phyloP scores from a whole-genome alignment of 2,888 invertebrate species.

The Hypsopygia costalis region DNA sequence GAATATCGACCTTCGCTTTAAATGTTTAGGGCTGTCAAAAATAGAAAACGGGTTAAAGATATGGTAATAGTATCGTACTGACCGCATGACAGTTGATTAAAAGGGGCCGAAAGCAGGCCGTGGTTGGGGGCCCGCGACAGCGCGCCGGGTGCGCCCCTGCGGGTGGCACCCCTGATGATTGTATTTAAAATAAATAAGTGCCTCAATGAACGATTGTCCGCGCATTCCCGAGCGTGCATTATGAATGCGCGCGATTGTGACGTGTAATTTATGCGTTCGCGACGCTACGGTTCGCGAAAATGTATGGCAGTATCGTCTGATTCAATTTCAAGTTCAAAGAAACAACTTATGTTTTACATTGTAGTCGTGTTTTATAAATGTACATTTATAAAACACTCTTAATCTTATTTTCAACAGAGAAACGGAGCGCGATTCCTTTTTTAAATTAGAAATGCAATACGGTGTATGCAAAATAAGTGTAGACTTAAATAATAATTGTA shows the following conservation, averaged over 20 bases:
- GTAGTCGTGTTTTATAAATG: not conserved
- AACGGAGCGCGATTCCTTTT: no score
- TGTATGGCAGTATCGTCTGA: constrained; percentile 4
- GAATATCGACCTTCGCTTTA: constrained; percentile 23
- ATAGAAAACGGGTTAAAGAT: constrained; percentile 8
- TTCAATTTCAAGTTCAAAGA: constrained; percentile 6
- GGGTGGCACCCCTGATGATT: constrained; percentile 76
- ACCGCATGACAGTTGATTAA: constrained; percentile 78
- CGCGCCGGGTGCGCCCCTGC: constrained; percentile 66
- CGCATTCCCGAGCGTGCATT: constrained; percentile 57
- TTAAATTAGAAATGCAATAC: no score
- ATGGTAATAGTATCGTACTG: constrained; percentile 56
- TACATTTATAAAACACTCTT: no score
- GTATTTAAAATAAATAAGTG: constrained; percentile 81
- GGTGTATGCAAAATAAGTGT: no score
- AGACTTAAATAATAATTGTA: no score
- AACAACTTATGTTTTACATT: not conserved
- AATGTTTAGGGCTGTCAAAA: constrained; percentile 3
- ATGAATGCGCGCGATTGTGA: constrained; percentile 45
- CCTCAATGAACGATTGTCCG: constrained; percentile 80
- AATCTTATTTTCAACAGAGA: no score
- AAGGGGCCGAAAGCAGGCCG: constrained; percentile 73
- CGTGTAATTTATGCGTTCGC: constrained; percentile 46
- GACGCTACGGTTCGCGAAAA: constrained; percentile 5
- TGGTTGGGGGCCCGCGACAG: constrained; percentile 77